phyloP scores from a whole-genome alignment of 2,888 invertebrate genomes.

The Oscheius sp. region DNA sequence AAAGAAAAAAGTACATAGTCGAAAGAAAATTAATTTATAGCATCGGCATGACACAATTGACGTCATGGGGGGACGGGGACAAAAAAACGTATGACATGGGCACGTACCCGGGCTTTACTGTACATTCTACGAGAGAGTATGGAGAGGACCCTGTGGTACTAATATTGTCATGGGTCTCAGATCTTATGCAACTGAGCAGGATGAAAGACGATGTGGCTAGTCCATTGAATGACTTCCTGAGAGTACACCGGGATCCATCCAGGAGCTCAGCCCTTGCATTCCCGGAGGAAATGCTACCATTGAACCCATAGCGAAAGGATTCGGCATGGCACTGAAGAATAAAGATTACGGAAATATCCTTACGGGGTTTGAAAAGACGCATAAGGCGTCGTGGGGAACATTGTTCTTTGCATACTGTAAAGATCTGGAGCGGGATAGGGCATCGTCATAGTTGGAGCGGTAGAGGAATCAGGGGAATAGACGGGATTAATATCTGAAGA shows the following conservation, averaged over 20 bases:
- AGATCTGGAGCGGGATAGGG: slow-evolving; percentile 41
- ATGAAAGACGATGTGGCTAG: slow-evolving; percentile 28
- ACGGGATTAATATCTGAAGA: slow-evolving; percentile 41
- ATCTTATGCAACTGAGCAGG: slow-evolving; percentile 30
- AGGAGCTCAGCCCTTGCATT: slow-evolving; percentile 13
- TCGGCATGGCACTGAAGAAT: slow-evolving; percentile 40
- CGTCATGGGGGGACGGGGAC: slow-evolving; percentile 17
- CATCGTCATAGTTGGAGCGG: slow-evolving; percentile 24
- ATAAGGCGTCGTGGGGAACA: slow-evolving; percentile 40
- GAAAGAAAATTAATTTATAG: background rate
- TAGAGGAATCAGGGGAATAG: slow-evolving; percentile 49
- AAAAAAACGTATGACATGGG: slow-evolving; percentile 26
- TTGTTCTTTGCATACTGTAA: slow-evolving; percentile 48
- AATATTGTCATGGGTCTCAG: slow-evolving; percentile 21
- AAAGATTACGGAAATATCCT: slow-evolving; percentile 16
- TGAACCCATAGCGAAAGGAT: slow-evolving; percentile 42
- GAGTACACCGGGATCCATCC: slow-evolving; percentile 36
- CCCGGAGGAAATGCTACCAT: slow-evolving; percentile 39
- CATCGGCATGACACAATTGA: slow-evolving; percentile 19
- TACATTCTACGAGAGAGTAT: slow-evolving; percentile 13
- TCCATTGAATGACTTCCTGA: slow-evolving; percentile 31
- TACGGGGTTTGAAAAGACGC: slow-evolving; percentile 45
- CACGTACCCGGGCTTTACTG: slow-evolving; percentile 28
- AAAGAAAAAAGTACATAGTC: slow-evolving; percentile 1
- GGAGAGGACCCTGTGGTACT: slow-evolving; percentile 26